A percentile compares a stretch with the other conserved stretches of the same genome.
Evolutionary conservation across 2,797 vertebrate species (phyloP).

Genomic region (Lithobates sylvaticus): DNA sequence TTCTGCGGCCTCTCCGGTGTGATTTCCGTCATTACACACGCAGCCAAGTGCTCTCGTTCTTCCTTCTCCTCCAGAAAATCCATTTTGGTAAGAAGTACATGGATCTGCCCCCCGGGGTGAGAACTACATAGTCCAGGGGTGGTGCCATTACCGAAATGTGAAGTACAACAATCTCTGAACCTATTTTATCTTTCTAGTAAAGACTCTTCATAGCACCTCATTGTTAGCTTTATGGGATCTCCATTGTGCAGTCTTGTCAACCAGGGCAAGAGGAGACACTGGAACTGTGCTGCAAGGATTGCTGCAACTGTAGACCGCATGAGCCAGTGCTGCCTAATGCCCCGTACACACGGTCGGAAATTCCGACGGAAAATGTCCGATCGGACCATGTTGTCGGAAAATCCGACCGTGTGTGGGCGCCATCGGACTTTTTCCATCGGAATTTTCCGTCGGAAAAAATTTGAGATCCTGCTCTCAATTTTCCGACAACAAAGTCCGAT

Average conservation of each 20-base stretch:
- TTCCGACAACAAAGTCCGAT: too few relatives aligned
- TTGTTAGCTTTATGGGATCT: neutral
- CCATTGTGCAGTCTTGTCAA: neutral
- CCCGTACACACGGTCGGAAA: too few relatives aligned
- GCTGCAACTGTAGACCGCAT: too few relatives aligned
- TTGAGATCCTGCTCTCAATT: too few relatives aligned
- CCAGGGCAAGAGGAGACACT: neutral
- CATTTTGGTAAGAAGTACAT: constrained; percentile 37
- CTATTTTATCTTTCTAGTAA: neutral
- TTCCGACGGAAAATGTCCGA: too few relatives aligned
- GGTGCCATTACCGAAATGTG: constrained; percentile 20
- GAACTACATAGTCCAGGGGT: constrained; percentile 20
- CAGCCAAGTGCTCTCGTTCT: constrained; percentile 1
- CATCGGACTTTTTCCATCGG: too few relatives aligned
- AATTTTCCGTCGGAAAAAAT: too few relatives aligned
- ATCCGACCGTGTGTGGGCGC: too few relatives aligned
- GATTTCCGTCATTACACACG: constrained; percentile 37
- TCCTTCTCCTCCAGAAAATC: constrained; percentile 27
- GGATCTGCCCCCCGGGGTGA: constrained; percentile 14
- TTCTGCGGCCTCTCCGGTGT: constrained; percentile 21
- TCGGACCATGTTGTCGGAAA: too few relatives aligned
- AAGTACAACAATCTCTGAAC: constrained; percentile 29
- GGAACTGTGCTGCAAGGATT: neutral
- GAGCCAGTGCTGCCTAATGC: too few relatives aligned
- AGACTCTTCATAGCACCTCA: neutral